Evolutionary conservation across 2,113 vertebrate species (phyloP), one percentile per base, ranked within the genome.

Genomic region (Procavia capensis): DNA sequence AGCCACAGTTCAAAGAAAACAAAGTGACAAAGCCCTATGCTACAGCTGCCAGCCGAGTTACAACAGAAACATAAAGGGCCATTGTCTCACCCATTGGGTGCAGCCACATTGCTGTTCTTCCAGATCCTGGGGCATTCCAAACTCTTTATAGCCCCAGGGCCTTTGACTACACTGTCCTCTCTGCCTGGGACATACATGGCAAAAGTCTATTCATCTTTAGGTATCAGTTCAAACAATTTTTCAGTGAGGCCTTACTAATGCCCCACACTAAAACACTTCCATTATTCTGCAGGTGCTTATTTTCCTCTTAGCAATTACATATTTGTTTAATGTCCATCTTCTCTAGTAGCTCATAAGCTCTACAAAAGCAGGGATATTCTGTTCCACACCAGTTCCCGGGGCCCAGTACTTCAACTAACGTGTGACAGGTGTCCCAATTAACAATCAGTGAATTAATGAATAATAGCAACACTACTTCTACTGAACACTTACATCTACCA

Each of bases 1-100:
- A 94, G 76, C 74, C 54, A 24, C 68, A 88, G 45, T 89, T 96
- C 68, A 81, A 68, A 94, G 96, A 76, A 86, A 83, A 84, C 22
- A 72, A 74, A 59, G 54, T 54, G 72, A 93, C 27, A 24, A 72
- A 93, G 75, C 64, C 54, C 47, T 20, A 25, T 6, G 25, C 0
- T 64, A 68, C 41, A 13, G 8, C 0, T 27, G 70, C 34, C 74
- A 85, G 57, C 10, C 78, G 17, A n/a, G 39, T 41, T 25, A 45
- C 27, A 31, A 24, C 17, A 74, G 70, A 61, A 54, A 43, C 66
- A 63, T 19, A n/a, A 50, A 20, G n/a, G 41, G 50, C 75, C 9
- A 11, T 43, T 11, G 78, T 47, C 29, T 27, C 29, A 34, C 61
- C 19, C 80, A 39, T 8, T 70, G 68, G 61, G 54, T 4, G 16